Evolutionary conservation across 2,113 vertebrate genomes (phyloP).

Genomic region (Leptobrachium leishanense): DNA sequence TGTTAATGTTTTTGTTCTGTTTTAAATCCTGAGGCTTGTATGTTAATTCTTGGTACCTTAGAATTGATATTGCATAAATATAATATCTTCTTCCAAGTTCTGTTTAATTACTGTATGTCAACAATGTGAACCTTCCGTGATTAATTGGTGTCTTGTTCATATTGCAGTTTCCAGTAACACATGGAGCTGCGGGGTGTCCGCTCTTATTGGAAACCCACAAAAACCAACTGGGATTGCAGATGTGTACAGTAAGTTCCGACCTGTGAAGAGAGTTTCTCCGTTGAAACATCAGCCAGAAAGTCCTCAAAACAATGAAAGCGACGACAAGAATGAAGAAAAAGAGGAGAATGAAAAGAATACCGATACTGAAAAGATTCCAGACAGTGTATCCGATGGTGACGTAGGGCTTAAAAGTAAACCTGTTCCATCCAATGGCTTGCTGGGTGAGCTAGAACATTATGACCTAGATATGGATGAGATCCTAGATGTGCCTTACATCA

Average conservation of each 20-base stretch:
- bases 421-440: conserved; percentile 59
- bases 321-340: conserved; percentile 73
- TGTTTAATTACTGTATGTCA: no score
- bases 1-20: no score
- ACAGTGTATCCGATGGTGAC: conserved; percentile 59
- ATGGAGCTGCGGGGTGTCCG: conserved; percentile 84
- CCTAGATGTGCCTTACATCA: conserved; percentile 97
- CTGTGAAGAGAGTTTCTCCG: conserved; percentile 93
- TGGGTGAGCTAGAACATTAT: conserved; percentile 94
- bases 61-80: no score
- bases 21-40: no score
- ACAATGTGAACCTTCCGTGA: not conserved
- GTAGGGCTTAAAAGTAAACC: conserved; percentile 67
- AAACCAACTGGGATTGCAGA: conserved; percentile 90
- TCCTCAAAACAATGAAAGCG: conserved; percentile 80
- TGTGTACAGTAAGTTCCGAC: conserved; percentile 91
- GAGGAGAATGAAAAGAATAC: conserved; percentile 73
- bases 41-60: no score
- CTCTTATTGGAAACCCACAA: conserved; percentile 75
- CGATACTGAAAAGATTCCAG: conserved; percentile 59
- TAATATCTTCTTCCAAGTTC: no score
- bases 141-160: conserved; percentile 28
- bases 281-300: conserved; percentile 94
- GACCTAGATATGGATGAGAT: conserved; percentile 99
- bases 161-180: conserved; percentile 80